These are phyloP conservation scores for Myotis daubentonii DNA, from an alignment of 2,797 vertebrate species.

Conservation along the genomic window DNA sequence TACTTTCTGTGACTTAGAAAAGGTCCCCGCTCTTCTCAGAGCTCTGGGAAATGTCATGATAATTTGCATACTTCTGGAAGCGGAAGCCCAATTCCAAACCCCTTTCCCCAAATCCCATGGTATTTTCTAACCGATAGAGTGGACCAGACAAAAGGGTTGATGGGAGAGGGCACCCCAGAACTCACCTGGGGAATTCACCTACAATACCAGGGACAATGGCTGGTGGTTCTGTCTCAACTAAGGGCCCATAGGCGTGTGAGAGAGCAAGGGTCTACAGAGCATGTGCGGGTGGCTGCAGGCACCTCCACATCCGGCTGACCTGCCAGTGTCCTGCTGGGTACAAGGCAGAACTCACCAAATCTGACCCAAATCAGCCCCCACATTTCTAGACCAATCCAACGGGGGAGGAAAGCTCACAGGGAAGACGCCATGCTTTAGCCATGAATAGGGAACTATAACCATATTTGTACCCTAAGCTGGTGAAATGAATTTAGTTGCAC, in stretches of 20 bases:
- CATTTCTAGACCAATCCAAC: not conserved
- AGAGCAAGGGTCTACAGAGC: too few species aligned
- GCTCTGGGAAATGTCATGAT: not conserved
- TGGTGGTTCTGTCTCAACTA: not conserved
- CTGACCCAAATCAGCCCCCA: not conserved
- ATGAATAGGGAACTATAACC: not conserved
- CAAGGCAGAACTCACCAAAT: not conserved
- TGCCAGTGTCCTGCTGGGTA: not conserved
- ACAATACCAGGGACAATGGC: rapidly evolving
- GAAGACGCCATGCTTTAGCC: not conserved
- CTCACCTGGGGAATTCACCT: not conserved
- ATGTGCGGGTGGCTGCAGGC: rapidly evolving
- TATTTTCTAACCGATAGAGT: not conserved
- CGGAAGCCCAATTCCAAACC: not conserved
- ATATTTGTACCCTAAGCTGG: not conserved
- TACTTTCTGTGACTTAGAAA: not conserved
- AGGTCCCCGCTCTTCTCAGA: not conserved
- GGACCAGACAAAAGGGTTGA: not conserved
- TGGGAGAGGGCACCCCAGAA: not conserved
- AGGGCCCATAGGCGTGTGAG: not conserved
- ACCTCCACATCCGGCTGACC: not conserved
- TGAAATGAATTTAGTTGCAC: not conserved
- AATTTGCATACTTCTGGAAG: not conserved
- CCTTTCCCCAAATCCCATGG: not conserved
- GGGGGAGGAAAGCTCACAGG: not conserved